Conservation (phyloP, 2,888 invertebrate species). For the Melinaea marsaeus region DNA sequence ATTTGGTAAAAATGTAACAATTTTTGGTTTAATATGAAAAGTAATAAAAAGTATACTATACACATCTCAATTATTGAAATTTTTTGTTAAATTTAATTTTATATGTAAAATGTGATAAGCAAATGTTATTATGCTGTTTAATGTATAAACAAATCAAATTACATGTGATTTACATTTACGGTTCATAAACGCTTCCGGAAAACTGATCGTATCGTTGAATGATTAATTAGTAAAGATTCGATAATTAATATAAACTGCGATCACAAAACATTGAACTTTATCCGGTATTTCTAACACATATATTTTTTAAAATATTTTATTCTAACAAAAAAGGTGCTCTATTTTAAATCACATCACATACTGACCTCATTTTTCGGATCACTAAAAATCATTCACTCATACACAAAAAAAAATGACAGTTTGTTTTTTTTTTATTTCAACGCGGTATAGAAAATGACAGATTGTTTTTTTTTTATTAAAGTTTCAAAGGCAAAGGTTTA, state of each 20-base stretch:
- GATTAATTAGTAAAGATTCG: conserved; percentile 14
- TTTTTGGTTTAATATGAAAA: too few species aligned
- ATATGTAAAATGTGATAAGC: neutral
- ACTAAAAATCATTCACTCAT: conserved; percentile 49
- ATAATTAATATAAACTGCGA: conserved; percentile 31
- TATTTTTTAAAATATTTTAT: conserved; percentile 18
- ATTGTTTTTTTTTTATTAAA: conserved; percentile 28
- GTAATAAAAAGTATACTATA: too few species aligned
- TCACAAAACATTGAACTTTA: conserved; percentile 42
- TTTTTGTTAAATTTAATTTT: too few species aligned
- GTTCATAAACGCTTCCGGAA: neutral
- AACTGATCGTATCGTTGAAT: neutral
- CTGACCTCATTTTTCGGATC: conserved; percentile 56
- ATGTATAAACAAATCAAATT: neutral
- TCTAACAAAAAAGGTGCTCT: conserved; percentile 18
- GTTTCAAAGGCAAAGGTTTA: conserved; percentile 14
- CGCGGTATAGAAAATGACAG: conserved; percentile 3
- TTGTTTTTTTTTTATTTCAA: neutral
- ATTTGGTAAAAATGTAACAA: conserved; percentile 15
- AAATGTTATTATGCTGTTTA: neutral
- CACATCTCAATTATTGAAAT: too few species aligned
- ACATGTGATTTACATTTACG: neutral
- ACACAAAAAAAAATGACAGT: conserved; percentile 40
- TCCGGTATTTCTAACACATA: conserved; percentile 17
- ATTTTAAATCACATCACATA: conserved; percentile 34